These are phyloP conservation scores for Pseudomyrmex sp. DNA, from an alignment of 1,140 invertebrate genomes.

Conservation along the genomic window DNA sequence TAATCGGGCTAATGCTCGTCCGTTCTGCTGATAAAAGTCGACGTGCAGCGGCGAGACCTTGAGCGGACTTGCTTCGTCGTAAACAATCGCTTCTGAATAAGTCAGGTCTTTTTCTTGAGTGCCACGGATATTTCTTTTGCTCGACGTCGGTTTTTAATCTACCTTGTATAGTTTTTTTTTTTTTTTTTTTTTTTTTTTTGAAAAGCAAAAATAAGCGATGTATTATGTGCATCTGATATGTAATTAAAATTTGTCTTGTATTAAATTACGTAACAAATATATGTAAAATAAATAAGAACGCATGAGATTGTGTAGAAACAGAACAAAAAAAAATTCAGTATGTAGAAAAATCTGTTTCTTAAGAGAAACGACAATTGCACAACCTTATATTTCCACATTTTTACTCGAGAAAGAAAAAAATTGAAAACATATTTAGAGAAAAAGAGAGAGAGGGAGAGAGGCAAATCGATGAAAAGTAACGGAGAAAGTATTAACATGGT, in stretches of 20 bases:
- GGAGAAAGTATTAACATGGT: neutral
- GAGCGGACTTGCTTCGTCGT: slow-evolving; percentile 40
- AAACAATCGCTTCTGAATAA: slow-evolving; percentile 60
- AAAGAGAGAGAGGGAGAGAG: neutral
- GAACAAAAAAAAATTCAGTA: no score
- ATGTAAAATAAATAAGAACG: no score
- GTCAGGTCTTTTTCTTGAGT: slow-evolving; percentile 19
- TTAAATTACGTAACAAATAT: no score
- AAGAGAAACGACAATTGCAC: neutral
- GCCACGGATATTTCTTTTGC: neutral
- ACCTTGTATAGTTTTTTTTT: neutral
- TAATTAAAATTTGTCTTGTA: no score
- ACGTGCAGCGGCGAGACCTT: slow-evolving; percentile 34
- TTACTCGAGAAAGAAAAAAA: neutral
- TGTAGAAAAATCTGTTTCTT: no score
- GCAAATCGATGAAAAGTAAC: neutral
- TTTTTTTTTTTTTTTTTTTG: no score
- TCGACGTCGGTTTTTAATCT: slow-evolving; percentile 6
- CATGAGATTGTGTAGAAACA: no score
- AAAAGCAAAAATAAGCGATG: neutral
- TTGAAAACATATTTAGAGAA: neutral
- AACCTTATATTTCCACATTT: neutral
- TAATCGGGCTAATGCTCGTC: slow-evolving; percentile 51
- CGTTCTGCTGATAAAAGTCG: slow-evolving; percentile 47
- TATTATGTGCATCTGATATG: no score